Evolutionary conservation across 64 coral and sea anemone species (phyloP), one percentile per base, ranked within the genome.

Genomic region (Astreopora myriophthalma): DNA sequence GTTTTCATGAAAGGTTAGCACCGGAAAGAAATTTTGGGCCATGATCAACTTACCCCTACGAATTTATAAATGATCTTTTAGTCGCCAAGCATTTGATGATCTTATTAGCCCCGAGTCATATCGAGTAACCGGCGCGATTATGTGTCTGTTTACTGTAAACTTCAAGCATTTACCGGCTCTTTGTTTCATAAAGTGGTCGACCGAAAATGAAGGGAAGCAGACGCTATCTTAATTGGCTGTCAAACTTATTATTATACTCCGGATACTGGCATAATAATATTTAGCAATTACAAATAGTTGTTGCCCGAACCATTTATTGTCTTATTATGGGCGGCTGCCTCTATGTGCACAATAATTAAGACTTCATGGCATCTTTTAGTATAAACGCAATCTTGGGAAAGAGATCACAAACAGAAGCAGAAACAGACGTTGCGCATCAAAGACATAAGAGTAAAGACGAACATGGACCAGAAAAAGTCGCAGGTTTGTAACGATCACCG

Each of bases 91-190:
- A 83, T 83, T 58, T 83, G 57, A 83, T 83, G 79, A 83, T 83
- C 79, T 83, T 34, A 83, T 83, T 83, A 83, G 2, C 19, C 32
- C 1, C 2, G 32, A 83, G 30, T 58, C 52, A 83, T 64, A 60
- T 83, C 79, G 2, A 34, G 79, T 83, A 24, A 39, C 79, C 38
- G 26, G 32, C 48, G 57, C 48, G 57, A 57, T 63, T 83, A 37
- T 65, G 61, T 83, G 79, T 65, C 79, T 64, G 79, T 83, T 83
- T 80, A 83, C 20, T 23, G 57, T 83, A 83, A 73, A 83, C 52
- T 83, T 57, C 71, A 75, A 92, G 73, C 84, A 86, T 92, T 92
- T 92, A 92, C 82, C 71, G 90, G 84, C 48, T 11, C 76, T 92
- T 92, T 92, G 82, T 92, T 66, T 49, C 26, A 23, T 86, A 58